Conservation (phyloP, 2,888 invertebrate genomes). For the Nudaria mundana region DNA sequence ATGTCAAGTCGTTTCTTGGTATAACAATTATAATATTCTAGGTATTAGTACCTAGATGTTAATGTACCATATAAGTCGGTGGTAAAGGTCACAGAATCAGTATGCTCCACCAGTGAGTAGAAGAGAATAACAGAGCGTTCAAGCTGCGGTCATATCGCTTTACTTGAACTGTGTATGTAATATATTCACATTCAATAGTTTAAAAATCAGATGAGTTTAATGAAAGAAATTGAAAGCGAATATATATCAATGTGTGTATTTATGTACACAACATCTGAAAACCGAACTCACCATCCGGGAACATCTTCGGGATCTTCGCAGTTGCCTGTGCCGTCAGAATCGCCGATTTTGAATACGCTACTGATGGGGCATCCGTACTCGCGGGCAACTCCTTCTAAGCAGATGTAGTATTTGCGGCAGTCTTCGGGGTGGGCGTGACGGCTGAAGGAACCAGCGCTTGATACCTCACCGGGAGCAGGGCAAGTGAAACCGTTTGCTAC, state of each 20-base stretch:
- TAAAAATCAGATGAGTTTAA: slow-evolving; percentile 10
- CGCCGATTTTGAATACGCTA: slow-evolving; percentile 97
- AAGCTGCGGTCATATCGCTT: slow-evolving; percentile 56
- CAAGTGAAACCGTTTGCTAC: slow-evolving; percentile 94
- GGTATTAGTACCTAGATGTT: slow-evolving; percentile 53
- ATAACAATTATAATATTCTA: slow-evolving; percentile 31
- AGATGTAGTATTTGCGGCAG: slow-evolving; percentile 97
- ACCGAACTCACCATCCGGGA: slow-evolving; percentile 92
- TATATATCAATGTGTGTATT: slow-evolving; percentile 15
- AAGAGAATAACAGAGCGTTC: slow-evolving; percentile 51
- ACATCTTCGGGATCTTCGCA: slow-evolving; percentile 98
- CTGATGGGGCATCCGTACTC: slow-evolving; percentile 98
- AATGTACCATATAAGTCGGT: slow-evolving; percentile 49
- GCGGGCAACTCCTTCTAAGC: slow-evolving; percentile 93
- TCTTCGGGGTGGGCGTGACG: slow-evolving; percentile 97
- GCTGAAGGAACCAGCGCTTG: slow-evolving; percentile 93
- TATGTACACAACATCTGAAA: slow-evolving; percentile 23
- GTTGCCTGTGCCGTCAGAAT: slow-evolving; percentile 93
- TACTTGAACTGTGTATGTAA: slow-evolving; percentile 53
- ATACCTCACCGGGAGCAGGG: slow-evolving; percentile 90
- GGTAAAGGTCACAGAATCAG: slow-evolving; percentile 57
- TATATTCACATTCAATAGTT: slow-evolving; percentile 40
- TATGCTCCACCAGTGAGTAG: slow-evolving; percentile 58
- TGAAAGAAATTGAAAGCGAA: slow-evolving; percentile 12
- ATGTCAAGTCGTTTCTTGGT: slow-evolving; percentile 17